Base-by-base conservation (phyloP, 2,113 vertebrate genomes). In the Sorex araneus region DNA sequence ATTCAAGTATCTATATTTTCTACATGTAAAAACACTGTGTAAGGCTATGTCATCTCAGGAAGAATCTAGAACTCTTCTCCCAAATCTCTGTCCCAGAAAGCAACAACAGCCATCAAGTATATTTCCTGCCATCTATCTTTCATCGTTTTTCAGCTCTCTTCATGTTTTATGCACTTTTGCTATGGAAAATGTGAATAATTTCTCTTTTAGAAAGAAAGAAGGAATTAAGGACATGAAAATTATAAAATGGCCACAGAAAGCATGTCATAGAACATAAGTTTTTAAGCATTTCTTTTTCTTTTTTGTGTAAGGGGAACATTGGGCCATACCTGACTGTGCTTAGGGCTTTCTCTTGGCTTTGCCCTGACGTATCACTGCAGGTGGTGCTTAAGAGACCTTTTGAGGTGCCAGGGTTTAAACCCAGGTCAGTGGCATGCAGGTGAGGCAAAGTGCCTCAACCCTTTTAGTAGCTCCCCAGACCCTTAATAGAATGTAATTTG, bases 211-310 rank as follows among this genome's bases (percentile, higher is more conserved):
- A 8, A 13, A 74, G 57, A 27, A 82, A 66, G 27, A 82, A 84
- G 30, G 73, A 87, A 90, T 66, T 30, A 60, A 94, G 71, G 90
- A 94, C 83, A 40, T 63, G 83, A 86, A 93, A 90, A 32, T 89
- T 64, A 85, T 6, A 88, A 93, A 90, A 83, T 93, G 73, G 3
- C 18, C 73, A 45, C 47, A 82, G 63, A 75, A 95, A 86, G 50
- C 47, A 73, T 89, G 89, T 93, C 84, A 86, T 73, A 23, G 57
- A 60, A 60, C 57, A 21, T 60, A 50, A 50, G 13, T 50, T 50
- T 47, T 47, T 47, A 47, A 47, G 11, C 45, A 18, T 57, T 57
- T 57, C 18, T 19, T 19, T 57, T 18, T 57, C 16, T 57, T 57
- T 15, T 4, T 16, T 57, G 54, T 57, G 16, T 18, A 16, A 57